Evolutionary conservation across 2,797 vertebrate species (phyloP), one percentile per base, ranked within the genome.

Genomic region (Acipenser ruthenus): DNA sequence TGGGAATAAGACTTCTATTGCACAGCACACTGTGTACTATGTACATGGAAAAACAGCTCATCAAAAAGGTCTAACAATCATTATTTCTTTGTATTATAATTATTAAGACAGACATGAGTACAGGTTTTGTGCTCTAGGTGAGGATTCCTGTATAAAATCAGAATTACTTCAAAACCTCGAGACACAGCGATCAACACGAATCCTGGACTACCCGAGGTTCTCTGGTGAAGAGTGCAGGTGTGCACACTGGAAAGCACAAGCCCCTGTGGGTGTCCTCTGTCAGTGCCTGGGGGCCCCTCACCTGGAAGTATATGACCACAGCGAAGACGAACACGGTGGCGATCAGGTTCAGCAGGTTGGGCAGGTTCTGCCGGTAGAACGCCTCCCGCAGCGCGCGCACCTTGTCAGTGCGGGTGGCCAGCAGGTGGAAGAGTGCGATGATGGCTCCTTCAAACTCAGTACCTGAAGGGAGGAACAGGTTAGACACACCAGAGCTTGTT

Each of bases 231-330:
- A 67, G 53, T 7, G 37, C 52, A 23, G 18, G 7, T 0, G 48
- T 59, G 12, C 18, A 70, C 56, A 64, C 7, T 3, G 18, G 10
- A 11, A 18, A 15, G 63, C 49, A 37, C 23, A 18, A 18, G 15
- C 15, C 51, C 51, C 1, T 1, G 3, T 37, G 23, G 23, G 23
- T 4, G 15, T 18, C 15, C 1, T 51, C n/a, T 18, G 10, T 49
- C 15, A 12, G 3, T 1, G 9, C 15, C n/a, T 7, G 8, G 5
- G 3, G 49, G 11, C 49, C 50, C 75, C 90, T 69, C 60, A 97
- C 96, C 94, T 99, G 97, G 84, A 99, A 99, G 78, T 99, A 99
- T 89, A 99, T 99, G 67, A 99, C 97, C 67, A 99, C 95, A 0
- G 94, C 97, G 65, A 99, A 99, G 65, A 99, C 96, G 11, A 99